Percentiles rank a stretch among this genome's conserved stretches.
Conservation (phyloP, 2,888 invertebrate species). For the Neoitamus cyanurus region DNA sequence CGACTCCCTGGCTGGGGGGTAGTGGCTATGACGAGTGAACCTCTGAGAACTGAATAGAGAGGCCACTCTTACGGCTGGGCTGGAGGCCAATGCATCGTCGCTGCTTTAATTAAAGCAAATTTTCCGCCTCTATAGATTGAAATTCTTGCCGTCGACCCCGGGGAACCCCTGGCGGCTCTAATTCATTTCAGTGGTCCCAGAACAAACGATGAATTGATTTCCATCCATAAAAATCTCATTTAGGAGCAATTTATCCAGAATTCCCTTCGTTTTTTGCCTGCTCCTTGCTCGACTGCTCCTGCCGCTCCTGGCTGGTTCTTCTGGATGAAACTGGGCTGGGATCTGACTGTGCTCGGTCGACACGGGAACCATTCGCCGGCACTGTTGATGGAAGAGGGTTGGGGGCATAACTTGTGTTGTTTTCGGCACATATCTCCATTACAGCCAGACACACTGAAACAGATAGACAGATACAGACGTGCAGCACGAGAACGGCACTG, state of each 20-base stretch:
- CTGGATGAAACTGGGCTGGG: not conserved
- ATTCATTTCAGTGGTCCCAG: conserved; percentile 6
- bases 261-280: conserved; percentile 4
- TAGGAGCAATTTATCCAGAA: conserved; percentile 36
- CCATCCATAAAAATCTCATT: conserved; percentile 38
- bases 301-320: not conserved
- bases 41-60: not conserved
- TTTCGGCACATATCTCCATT: conserved; percentile 22
- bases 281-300: not conserved
- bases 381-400: not conserved
- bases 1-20: not conserved
- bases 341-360: not conserved
- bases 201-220: conserved; percentile 27
- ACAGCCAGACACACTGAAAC: not conserved
- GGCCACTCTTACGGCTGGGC: not conserved
- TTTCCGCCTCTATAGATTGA: not conserved
- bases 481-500: not conserved
- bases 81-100: not conserved
- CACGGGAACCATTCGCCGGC: no score
- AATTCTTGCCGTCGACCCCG: not conserved
- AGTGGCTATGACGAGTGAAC: not conserved
- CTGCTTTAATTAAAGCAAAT: not conserved
- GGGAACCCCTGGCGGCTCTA: not conserved
- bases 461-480: conserved; percentile 9
- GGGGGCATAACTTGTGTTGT: conserved; percentile 1